Evolutionary conservation across 2,113 vertebrate genomes (phyloP).

Genomic region (Galbula dea): DNA sequence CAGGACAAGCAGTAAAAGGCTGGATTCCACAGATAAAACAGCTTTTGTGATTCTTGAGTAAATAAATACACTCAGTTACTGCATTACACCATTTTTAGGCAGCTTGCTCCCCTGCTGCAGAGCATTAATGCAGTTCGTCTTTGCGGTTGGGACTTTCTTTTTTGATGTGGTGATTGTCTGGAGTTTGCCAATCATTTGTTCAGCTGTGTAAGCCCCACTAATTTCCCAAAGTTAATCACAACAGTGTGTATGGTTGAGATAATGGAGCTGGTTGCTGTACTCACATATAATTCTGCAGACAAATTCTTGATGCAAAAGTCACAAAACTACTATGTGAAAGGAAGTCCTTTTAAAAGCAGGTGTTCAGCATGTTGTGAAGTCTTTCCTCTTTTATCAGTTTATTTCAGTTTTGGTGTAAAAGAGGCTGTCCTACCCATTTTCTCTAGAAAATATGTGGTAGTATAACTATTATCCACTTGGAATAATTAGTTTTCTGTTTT

Average conservation of each 20-base stretch:
- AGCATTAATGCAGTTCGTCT: constrained; percentile 1
- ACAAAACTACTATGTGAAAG: constrained; percentile 31
- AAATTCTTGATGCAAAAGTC: constrained; percentile 38
- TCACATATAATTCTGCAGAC: constrained; percentile 45
- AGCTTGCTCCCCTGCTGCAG: neutral
- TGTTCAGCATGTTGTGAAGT: constrained; percentile 22
- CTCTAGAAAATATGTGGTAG: constrained; percentile 11
- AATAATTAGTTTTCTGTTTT: constrained; percentile 46
- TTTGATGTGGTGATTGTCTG: constrained; percentile 28
- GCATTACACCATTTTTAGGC: neutral
- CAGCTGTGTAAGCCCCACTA: constrained; percentile 28
- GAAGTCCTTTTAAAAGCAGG: constrained; percentile 20
- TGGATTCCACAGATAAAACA: neutral
- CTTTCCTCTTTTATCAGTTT: constrained; percentile 27
- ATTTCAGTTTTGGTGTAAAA: constrained; percentile 63
- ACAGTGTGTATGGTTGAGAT: constrained; percentile 15
- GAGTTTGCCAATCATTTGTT: constrained; percentile 8
- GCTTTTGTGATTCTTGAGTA: neutral
- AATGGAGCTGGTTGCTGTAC: constrained; percentile 18
- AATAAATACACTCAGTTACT: constrained; percentile 2
- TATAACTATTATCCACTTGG: constrained; percentile 20
- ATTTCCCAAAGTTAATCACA: constrained; percentile 30
- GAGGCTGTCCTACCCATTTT: constrained; percentile 40
- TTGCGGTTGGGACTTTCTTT: constrained; percentile 1
- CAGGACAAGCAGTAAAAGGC: neutral